Evolutionary conservation across 2,797 vertebrate genomes (phyloP).

Genomic region (Cygnus olor): DNA sequence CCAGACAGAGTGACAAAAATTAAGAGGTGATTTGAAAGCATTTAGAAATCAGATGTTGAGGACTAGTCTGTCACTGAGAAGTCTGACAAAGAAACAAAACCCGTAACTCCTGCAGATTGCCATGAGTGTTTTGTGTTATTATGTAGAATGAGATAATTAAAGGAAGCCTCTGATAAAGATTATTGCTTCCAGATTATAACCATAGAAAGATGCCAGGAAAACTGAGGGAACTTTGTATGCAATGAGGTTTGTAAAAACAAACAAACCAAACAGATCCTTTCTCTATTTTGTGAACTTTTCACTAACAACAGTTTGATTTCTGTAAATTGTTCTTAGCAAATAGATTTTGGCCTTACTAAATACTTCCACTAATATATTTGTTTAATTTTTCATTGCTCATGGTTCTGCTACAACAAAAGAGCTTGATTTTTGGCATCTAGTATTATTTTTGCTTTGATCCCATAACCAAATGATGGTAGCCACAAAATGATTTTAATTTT

Average conservation of each 20-base stretch:
- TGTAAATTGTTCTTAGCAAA: background rate
- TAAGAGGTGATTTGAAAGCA: background rate
- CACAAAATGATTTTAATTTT: constrained; percentile 26
- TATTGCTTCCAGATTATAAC: background rate
- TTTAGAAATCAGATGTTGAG: background rate
- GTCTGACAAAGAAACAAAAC: background rate
- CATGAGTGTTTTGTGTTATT: background rate
- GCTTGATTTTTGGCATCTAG: background rate
- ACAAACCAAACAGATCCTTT: background rate
- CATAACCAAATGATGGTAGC: background rate
- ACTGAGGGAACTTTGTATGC: background rate
- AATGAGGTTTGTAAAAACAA: background rate
- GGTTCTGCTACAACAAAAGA: background rate
- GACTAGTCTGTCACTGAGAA: background rate
- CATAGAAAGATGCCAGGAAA: background rate
- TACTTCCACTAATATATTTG: background rate
- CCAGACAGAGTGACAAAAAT: background rate
- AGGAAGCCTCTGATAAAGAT: background rate
- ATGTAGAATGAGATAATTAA: background rate
- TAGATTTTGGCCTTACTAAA: background rate
- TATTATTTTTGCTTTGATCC: constrained; percentile 32
- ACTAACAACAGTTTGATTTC: background rate
- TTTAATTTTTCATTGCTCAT: background rate
- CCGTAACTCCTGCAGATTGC: background rate
- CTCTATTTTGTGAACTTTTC: background rate